Conservation (phyloP, 2,888 invertebrate genomes). For the Cordilura impudica region DNA sequence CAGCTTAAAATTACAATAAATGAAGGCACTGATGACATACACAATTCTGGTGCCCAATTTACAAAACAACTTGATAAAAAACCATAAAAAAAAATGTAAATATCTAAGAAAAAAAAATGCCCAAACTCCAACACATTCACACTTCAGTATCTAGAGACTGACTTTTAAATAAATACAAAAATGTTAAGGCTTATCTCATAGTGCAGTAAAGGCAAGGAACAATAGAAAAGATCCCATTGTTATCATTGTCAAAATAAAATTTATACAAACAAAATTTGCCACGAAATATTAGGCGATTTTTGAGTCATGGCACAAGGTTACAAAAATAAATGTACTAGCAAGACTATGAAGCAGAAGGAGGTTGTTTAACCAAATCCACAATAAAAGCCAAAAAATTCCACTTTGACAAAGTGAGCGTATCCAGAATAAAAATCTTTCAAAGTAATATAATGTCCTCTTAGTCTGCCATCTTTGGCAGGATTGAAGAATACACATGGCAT, state of each 20-base stretch:
- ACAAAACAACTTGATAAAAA: slow-evolving; percentile 26
- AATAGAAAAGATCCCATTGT: slow-evolving; percentile 21
- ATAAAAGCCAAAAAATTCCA: slow-evolving; percentile 68
- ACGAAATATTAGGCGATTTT: slow-evolving; percentile 51
- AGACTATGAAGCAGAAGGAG: slow-evolving; percentile 1
- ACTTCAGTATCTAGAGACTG: slow-evolving; percentile 27
- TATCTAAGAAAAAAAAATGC: slow-evolving; percentile 13
- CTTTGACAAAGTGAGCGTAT: slow-evolving; percentile 73
- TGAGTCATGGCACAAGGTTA: slow-evolving; percentile 29
- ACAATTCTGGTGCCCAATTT: slow-evolving; percentile 54
- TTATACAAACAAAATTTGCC: slow-evolving; percentile 27
- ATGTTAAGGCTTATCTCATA: slow-evolving; percentile 51
- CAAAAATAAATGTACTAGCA: not conserved
- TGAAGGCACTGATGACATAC: slow-evolving; percentile 46
- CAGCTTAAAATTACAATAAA: slow-evolving; percentile 45
- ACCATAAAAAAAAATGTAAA: not conserved
- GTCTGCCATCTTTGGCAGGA: slow-evolving; percentile 30
- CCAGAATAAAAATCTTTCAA: slow-evolving; percentile 40
- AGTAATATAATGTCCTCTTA: slow-evolving; percentile 5
- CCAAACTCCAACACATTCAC: slow-evolving; percentile 34
- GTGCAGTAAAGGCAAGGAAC: slow-evolving; percentile 43
- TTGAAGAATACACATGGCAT: slow-evolving; percentile 24
- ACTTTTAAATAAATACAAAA: slow-evolving; percentile 30
- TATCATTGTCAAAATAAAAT: slow-evolving; percentile 55
- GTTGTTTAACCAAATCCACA: slow-evolving; percentile 28